Evolutionary conservation across 2,113 vertebrate genomes (phyloP), one percentile per base, ranked within the genome.

Genomic region (Aphyosemion australe): DNA sequence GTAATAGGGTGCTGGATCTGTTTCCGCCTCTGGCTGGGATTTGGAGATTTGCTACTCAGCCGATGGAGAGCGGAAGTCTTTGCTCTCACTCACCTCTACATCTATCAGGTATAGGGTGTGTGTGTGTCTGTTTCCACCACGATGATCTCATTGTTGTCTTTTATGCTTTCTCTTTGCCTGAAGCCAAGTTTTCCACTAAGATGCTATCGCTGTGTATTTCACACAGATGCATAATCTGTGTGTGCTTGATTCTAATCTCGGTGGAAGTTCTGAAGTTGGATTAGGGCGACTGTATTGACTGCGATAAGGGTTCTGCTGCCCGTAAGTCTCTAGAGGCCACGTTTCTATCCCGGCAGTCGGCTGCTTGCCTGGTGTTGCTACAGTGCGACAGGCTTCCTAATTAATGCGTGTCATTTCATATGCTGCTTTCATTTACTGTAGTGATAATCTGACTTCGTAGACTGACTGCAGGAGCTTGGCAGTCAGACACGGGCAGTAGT

Each of bases 31-130:
- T 76, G 77, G 83, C 83, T 72, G 69, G 71, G 84, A 85, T 90
- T 88, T 84, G 69, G 76, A 83, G 87, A 87, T 88, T 87, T 85
- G 79, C 78, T 84, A 71, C 66, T 47, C 69, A 84, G 85, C 84
- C 74, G 79, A 63, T 46, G 54, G 63, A 14, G 39, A 68, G 77
- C 57, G 61, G 78, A 81, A 82, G 76, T 65, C 73, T 74, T 78
- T 76, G 69, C 80, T 76, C 79, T 83, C 62, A 15, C 85, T 74
- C 79, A 70, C 74, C 45, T 68, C 53, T 52, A 54, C 68, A 76
- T 79, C 74, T 69, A 48, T 67, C 2, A 14, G 61, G 48, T 31
- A 56, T 37, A 7, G 31, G 55, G 61, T 45, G 65, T 19, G 52
- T 54, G 65, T 37, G 51, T 21, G 34, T 6, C 15, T n/a, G 45